These are phyloP conservation scores for Actenoides hombroni DNA, from an alignment of 2,113 vertebrate species.

Conservation along the genomic window DNA sequence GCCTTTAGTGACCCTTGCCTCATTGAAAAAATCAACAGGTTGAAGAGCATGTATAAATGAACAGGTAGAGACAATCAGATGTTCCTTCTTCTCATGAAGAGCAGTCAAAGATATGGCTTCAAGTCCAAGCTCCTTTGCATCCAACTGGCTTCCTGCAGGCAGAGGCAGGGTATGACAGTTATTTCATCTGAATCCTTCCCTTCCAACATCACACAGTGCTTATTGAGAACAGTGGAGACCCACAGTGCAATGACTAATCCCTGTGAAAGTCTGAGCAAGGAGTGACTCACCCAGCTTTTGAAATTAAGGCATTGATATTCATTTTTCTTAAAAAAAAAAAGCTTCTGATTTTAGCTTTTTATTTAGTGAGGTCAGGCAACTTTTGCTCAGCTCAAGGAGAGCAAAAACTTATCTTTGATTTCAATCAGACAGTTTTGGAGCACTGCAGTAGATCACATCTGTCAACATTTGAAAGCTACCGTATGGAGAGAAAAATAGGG, in stretches of 20 bases:
- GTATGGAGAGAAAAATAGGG: not conserved
- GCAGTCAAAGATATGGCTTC: not conserved
- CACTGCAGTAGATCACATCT: not conserved
- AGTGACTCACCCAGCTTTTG: not conserved
- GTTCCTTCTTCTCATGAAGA: not conserved
- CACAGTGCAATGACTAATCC: not conserved
- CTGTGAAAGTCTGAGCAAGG: not conserved
- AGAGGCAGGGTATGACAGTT: rapidly evolving
- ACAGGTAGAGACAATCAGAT: not conserved
- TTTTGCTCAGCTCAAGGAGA: not conserved
- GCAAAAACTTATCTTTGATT: not conserved
- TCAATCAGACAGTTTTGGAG: not conserved
- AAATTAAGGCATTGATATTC: not conserved
- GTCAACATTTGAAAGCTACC: not conserved
- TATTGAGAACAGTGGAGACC: not conserved
- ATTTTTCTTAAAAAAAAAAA: not conserved
- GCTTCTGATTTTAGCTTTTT: not conserved
- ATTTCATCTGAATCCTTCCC: not conserved
- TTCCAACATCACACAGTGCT: not conserved
- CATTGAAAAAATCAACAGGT: not conserved
- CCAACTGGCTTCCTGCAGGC: not conserved
- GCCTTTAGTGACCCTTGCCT: not conserved
- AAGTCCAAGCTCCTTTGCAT: not conserved
- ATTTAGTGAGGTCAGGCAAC: not conserved
- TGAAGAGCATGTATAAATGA: rapidly evolving